These are phyloP conservation scores for Ispidina lecontei DNA, from an alignment of 2,797 vertebrate genomes.

Conservation along the genomic window DNA sequence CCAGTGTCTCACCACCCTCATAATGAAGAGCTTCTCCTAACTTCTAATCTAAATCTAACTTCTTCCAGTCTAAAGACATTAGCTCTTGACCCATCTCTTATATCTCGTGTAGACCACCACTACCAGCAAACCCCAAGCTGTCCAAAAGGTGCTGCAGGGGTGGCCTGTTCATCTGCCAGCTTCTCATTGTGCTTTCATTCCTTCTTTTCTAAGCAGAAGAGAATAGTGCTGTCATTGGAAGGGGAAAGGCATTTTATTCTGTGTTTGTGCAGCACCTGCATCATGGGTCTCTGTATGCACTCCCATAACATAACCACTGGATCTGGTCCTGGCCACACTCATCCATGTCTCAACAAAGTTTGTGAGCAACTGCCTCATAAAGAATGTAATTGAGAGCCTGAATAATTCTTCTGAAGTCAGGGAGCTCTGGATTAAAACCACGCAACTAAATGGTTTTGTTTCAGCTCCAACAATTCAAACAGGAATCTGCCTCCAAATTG, in stretches of 20 bases:
- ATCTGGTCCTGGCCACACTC: background rate
- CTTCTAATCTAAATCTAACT: background rate
- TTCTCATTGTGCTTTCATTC: fast-evolving
- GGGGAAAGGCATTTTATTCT: background rate
- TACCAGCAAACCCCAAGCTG: background rate
- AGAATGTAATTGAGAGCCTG: background rate
- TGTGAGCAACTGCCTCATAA: background rate
- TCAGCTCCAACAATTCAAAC: background rate
- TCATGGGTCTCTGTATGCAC: background rate
- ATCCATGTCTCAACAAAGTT: background rate
- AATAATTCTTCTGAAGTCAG: background rate
- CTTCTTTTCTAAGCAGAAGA: background rate
- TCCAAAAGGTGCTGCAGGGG: background rate
- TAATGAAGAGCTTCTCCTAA: background rate
- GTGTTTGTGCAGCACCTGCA: background rate
- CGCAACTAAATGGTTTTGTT: background rate
- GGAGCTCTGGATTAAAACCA: background rate
- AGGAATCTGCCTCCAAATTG: background rate
- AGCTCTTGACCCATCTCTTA: background rate
- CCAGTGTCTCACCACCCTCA: background rate
- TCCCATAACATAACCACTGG: background rate
- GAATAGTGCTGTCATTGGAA: fast-evolving
- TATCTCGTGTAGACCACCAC: background rate
- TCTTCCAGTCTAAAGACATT: background rate
- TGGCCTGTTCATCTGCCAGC: background rate